Conservation (phyloP, 2,888 invertebrate genomes). For the Dioctria rufipes region DNA sequence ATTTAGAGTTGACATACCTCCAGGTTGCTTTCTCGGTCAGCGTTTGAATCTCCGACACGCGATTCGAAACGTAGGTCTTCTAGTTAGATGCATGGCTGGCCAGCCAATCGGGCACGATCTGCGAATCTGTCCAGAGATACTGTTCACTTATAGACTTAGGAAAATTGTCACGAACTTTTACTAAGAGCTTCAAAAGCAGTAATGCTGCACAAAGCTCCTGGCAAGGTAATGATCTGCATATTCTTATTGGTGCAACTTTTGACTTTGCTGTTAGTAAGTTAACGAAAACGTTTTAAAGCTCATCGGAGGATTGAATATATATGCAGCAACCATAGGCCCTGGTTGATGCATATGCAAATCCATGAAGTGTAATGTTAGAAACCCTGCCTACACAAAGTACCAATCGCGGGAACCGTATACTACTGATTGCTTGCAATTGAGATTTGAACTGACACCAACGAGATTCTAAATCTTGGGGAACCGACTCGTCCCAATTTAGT, state of each 20-base stretch:
- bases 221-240: conserved; percentile 3
- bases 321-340: conserved; percentile 41
- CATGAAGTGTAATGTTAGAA: too few relatives aligned
- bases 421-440: not conserved
- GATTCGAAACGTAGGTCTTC: conserved; percentile 53
- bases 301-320: conserved; percentile 2
- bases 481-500: too few relatives aligned
- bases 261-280: conserved; percentile 26
- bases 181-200: conserved; percentile 14
- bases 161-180: not conserved
- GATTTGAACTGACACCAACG: not conserved
- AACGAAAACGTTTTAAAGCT: not conserved
- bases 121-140: conserved; percentile 40
- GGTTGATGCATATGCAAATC: conserved; percentile 43
- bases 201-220: conserved; percentile 27
- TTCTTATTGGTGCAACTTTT: conserved; percentile 7
- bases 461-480: too few relatives aligned
- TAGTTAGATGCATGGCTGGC: not conserved
- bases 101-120: not conserved
- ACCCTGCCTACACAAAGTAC: not conserved
- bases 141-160: not conserved
- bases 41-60: conserved; percentile 37
- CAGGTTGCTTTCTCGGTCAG: conserved; percentile 57
- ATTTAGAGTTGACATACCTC: conserved; percentile 55
- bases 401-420: not conserved